Evolutionary conservation across 2,888 invertebrate species (phyloP).

Genomic region (Ennomos fuscantarius): DNA sequence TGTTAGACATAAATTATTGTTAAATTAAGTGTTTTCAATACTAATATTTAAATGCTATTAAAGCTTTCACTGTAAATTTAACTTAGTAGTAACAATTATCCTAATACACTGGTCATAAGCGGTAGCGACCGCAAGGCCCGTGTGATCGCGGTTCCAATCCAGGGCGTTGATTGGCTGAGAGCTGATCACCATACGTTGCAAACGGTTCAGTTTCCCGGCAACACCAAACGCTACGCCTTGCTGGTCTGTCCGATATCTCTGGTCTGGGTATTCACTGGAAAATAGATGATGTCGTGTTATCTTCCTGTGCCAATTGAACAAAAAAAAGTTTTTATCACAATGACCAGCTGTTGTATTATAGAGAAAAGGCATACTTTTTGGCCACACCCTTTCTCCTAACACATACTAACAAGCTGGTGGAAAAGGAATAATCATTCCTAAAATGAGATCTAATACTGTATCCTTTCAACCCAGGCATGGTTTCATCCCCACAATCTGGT

Average conservation of each 20-base stretch:
- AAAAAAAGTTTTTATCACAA: too few species aligned
- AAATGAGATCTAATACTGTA: too few species aligned
- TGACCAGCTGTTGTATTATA: too few species aligned
- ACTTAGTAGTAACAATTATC: conserved; percentile 94
- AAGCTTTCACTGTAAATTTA: conserved; percentile 86
- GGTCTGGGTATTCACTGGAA: conserved; percentile 89
- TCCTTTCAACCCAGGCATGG: background rate
- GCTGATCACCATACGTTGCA: conserved; percentile 93
- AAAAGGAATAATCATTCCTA: too few species aligned
- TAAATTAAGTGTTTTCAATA: too few species aligned
- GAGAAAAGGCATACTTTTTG: too few species aligned
- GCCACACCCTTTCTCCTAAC: background rate
- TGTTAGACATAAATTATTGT: background rate
- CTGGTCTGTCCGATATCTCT: conserved; percentile 88
- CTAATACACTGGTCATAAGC: conserved; percentile 96
- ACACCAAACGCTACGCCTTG: conserved; percentile 91
- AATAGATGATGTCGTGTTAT: background rate
- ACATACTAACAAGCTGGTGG: background rate
- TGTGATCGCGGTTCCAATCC: conserved; percentile 97
- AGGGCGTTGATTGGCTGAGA: conserved; percentile 95
- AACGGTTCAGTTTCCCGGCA: conserved; percentile 88
- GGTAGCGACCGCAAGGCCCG: conserved; percentile 94
- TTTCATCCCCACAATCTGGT: background rate
- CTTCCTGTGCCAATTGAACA: too few species aligned
- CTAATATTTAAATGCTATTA: background rate